phyloP scores from a whole-genome alignment of 2,888 invertebrate genomes.

The Parascotia fuliginaria region DNA sequence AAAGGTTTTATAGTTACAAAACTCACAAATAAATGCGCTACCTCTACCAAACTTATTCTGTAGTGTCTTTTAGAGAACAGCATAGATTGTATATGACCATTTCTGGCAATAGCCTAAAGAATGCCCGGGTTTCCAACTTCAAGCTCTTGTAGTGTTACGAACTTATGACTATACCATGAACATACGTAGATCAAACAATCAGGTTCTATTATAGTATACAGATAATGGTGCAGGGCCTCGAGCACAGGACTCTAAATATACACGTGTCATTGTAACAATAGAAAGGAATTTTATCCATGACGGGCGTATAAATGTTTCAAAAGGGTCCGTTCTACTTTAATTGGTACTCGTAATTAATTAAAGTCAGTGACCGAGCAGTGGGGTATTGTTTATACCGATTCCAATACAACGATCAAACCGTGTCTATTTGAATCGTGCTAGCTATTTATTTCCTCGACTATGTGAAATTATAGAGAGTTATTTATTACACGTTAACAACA shows the following conservation, averaged over 20 bases:
- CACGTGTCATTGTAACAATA: constrained; percentile 22
- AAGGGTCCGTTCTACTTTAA: constrained; percentile 48
- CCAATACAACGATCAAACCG: constrained; percentile 17
- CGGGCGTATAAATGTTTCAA: constrained; percentile 29
- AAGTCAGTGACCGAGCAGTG: constrained; percentile 58
- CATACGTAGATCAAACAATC: background rate
- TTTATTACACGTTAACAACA: constrained; percentile 50
- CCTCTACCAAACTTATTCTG: too few species aligned
- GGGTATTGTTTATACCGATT: constrained; percentile 47
- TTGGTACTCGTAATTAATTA: constrained; percentile 66
- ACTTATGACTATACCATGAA: too few species aligned
- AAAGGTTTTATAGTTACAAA: too few species aligned
- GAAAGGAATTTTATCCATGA: constrained; percentile 26
- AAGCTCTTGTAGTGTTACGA: too few species aligned
- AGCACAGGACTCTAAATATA: background rate
- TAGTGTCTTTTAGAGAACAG: too few species aligned
- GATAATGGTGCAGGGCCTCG: background rate
- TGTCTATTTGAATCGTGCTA: constrained; percentile 29
- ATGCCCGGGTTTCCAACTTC: too few species aligned
- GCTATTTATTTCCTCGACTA: constrained; percentile 21
- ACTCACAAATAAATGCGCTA: too few species aligned
- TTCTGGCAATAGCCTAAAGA: too few species aligned
- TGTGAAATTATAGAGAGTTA: constrained; percentile 32
- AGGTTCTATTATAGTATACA: background rate
- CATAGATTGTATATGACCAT: too few species aligned